phyloP scores from a whole-genome alignment of 2,113 vertebrate genomes.

The Cyanistes caeruleus region DNA sequence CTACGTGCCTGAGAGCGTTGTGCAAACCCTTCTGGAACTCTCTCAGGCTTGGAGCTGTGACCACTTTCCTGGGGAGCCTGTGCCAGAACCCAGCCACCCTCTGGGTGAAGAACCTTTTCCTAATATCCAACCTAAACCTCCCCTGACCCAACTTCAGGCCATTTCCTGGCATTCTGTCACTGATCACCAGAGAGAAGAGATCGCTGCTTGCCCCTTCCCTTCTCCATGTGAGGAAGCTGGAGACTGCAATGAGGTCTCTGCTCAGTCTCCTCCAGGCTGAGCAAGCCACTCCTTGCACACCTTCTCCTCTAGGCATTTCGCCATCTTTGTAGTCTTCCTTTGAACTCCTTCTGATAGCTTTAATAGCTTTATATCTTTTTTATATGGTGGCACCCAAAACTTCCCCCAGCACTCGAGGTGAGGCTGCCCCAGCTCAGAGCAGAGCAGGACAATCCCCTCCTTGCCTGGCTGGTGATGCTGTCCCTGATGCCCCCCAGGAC shows the following conservation, averaged over 20 bases:
- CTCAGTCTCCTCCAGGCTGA: neutral
- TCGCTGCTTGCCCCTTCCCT: neutral
- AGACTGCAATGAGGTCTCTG: neutral
- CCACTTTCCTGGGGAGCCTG: neutral
- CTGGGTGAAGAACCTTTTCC: neutral
- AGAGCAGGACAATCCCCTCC: neutral
- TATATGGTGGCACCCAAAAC: neutral
- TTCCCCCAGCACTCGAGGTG: fast-evolving
- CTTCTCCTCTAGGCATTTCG: neutral
- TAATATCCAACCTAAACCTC: neutral
- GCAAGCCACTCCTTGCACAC: neutral
- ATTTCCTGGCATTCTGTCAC: neutral
- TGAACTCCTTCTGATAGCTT: neutral
- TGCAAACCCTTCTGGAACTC: neutral
- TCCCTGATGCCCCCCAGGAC: neutral
- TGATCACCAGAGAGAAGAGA: neutral
- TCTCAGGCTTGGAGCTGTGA: neutral
- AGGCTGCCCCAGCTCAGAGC: fast-evolving
- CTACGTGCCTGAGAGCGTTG: neutral
- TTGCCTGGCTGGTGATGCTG: fast-evolving
- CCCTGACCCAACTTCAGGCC: neutral
- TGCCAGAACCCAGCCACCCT: fast-evolving
- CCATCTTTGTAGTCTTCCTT: neutral
- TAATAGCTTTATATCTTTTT: neutral
- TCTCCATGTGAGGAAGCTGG: neutral